Evolutionary conservation across 2,113 vertebrate species (phyloP), one percentile per base, ranked within the genome.

Genomic region (Andinoacara biseriatus): DNA sequence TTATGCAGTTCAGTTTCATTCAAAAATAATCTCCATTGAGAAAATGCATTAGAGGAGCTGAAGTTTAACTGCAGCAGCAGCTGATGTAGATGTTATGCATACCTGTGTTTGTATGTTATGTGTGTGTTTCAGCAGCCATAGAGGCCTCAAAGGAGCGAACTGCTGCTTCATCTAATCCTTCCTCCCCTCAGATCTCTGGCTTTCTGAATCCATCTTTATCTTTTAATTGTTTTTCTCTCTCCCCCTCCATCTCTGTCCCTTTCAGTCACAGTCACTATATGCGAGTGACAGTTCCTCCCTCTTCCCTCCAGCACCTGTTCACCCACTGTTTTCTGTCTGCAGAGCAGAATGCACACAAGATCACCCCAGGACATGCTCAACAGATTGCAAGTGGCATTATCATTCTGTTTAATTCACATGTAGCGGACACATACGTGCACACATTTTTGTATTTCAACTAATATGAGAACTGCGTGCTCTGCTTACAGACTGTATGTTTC

Each of bases 141-240:
- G 46, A 2, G 6, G 49, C 18, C 15, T 52, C 49, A 52, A 7
- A 52, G 49, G 49, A 18, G 17, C 2, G 43, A 46, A 46, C 43
- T 46, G 46, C 15, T 18, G 46, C 59, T 62, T 29, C 2, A 10
- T 52, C 38, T 89, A 76, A 89, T 86, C 86, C 81, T 24, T 5
- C 3, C 29, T 74, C 29, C 56, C 67, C 40, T 31, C 40, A 22
- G 1, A 54, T 58, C 77, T 69, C 60, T 20, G 54, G 20, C 33
- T 74, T 35, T 26, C 81, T 69, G 22, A 62, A 9, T 83, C 63
- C 54, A 38, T 29, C 75, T 65, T 54, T 76, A n/a, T 61, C 72
- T n/a, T 61, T 62, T 81, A 67, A 40, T 78, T 88, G 79, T 88
- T 86, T 77, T 52, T 18, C 58, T 4, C 26, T 60, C 65, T 49